Percentiles rank a stretch among this genome's conserved stretches.
These are phyloP conservation scores for Gari tellinella DNA, from an alignment of 2,888 invertebrate genomes.

Conservation along the genomic window DNA sequence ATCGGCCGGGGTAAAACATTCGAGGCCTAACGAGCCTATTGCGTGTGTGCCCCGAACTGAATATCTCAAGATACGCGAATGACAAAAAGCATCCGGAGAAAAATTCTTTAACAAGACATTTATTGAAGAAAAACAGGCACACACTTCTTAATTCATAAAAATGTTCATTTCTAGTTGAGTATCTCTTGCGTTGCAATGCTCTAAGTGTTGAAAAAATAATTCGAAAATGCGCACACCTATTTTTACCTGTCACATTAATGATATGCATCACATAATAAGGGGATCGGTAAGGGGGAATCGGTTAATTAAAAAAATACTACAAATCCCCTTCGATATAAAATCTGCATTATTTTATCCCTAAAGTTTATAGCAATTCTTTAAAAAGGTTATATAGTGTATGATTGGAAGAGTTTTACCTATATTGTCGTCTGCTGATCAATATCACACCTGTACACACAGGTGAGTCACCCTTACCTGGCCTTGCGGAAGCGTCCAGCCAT, in stretches of 20 bases:
- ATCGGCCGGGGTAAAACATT: no score
- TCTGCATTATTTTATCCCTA: no score
- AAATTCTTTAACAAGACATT: no score
- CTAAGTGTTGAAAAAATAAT: not conserved
- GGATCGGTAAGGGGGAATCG: not conserved
- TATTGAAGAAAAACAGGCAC: no score
- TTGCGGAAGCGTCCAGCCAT: conserved; percentile 53
- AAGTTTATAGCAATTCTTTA: not conserved
- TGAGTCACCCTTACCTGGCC: conserved; percentile 37
- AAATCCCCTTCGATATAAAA: no score
- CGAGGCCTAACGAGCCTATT: no score
- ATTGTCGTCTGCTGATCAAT: conserved; percentile 1
- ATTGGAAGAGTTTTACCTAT: not conserved
- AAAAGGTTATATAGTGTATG: not conserved
- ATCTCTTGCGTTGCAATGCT: no score
- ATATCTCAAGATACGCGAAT: no score
- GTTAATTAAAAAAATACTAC: not conserved
- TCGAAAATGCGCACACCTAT: not conserved
- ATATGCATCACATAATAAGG: conserved; percentile 7
- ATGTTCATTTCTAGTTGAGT: no score
- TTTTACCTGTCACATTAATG: not conserved
- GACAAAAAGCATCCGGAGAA: no score
- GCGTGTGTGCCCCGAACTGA: no score
- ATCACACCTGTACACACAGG: conserved; percentile 40
- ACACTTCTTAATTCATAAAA: no score